Percentiles rank a stretch among this genome's conserved stretches.
Evolutionary conservation across 2,113 vertebrate species (phyloP).

Genomic region (Mormyrus lacerda): DNA sequence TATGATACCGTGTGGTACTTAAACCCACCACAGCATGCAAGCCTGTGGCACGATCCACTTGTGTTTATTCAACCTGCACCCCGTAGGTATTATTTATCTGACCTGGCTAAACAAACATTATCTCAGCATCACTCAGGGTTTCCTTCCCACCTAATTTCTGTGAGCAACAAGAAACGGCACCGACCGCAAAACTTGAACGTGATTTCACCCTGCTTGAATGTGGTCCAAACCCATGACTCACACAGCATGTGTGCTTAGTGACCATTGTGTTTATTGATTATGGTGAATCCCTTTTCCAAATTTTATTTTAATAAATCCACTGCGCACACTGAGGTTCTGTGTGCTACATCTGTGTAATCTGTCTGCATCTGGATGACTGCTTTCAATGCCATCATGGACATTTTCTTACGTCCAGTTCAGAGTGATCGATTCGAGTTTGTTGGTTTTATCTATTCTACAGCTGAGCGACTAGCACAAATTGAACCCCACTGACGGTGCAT

Average conservation of each 20-base stretch:
- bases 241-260: constrained; percentile 34
- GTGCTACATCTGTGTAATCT: background rate
- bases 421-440: background rate
- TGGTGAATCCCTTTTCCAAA: background rate
- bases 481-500: background rate
- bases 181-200: background rate
- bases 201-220: constrained; percentile 45
- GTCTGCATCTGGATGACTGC: background rate
- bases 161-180: background rate
- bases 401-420: background rate
- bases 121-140: background rate
- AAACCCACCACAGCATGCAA: background rate
- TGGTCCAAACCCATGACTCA: constrained; percentile 37
- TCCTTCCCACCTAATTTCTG: background rate
- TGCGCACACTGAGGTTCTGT: background rate
- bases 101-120: background rate
- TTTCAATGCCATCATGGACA: background rate
- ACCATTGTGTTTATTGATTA: constrained; percentile 27
- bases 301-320: constrained; percentile 3
- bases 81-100: background rate
- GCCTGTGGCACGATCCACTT: background rate
- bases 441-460: background rate
- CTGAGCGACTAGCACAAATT: background rate
- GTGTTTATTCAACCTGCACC: background rate
- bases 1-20: background rate